Evolutionary conservation across 2,113 vertebrate genomes (phyloP).

Genomic region (Oreotrochilus melanogaster): DNA sequence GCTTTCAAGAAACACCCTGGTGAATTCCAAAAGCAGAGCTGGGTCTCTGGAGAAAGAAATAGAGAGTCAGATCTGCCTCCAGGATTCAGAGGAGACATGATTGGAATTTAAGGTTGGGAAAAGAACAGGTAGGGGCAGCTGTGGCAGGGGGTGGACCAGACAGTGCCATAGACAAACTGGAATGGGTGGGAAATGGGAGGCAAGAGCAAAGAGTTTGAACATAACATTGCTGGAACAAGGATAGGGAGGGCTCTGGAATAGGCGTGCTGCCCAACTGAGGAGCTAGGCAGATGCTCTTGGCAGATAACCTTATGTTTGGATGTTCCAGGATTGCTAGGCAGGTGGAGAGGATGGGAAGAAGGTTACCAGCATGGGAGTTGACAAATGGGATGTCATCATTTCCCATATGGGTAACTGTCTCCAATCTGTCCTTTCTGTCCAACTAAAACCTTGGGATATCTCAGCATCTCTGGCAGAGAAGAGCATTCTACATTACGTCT

Average conservation of each 20-base stretch:
- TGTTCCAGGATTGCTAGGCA: not conserved
- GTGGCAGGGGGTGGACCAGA: not conserved
- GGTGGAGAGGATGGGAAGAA: conserved; percentile 43
- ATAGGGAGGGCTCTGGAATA: not conserved
- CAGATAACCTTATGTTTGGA: conserved; percentile 25
- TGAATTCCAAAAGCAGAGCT: not conserved
- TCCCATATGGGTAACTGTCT: conserved; percentile 51
- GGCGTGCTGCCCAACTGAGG: not conserved
- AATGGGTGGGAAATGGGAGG: not conserved
- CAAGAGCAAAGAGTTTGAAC: not conserved
- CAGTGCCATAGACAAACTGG: not conserved
- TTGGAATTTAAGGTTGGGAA: not conserved
- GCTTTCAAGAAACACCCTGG: not conserved
- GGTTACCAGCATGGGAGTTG: conserved; percentile 24
- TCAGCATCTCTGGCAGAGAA: not conserved
- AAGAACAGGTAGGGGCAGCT: not conserved
- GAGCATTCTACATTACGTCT: not conserved
- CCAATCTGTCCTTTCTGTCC: conserved; percentile 9
- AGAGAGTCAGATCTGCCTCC: not conserved
- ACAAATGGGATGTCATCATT: conserved; percentile 61
- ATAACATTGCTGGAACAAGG: not conserved
- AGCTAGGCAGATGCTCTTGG: conserved; percentile 57
- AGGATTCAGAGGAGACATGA: not conserved
- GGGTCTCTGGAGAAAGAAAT: not conserved
- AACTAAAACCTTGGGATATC: not conserved